Evolutionary conservation across 2,797 vertebrate genomes (phyloP), one percentile per base, ranked within the genome.

Genomic region (Micropoecilia bifurca): DNA sequence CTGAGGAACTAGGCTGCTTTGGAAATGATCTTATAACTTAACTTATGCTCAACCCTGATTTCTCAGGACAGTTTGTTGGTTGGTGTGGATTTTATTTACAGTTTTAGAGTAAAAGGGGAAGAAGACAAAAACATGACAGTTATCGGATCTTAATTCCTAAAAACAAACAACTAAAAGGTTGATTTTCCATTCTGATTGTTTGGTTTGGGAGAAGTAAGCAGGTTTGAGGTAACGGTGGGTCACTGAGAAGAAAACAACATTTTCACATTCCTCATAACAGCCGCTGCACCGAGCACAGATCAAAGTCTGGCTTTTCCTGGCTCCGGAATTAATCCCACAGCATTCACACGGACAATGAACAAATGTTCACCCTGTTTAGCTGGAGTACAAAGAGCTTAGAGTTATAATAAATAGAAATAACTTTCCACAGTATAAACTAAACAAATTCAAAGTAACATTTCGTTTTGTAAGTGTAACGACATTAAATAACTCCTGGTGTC

Each of bases 241-340:
- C 83, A 71, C 78, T 85, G 73, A 53, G 83, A 77, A 85, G 82
- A 89, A 92, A 90, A 89, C 88, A 90, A 89, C 88, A 81, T 28
- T 61, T 16, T 61, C 57, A 61, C 83, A 75, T 81, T 84, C 83
- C 48, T 78, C 48, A 0, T 63, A 80, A 89, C 46, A 80, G 84
- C 82, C 61, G 69, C 76, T 71, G 83, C 10, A 75, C 20, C 66
- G 79, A 87, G 80, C 53, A 53, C 28, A 80, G 66, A 80, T 85
- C 66, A 28, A 82, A 80, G 75, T 74, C 81, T 39, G 78, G 85
- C 83, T 85, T 81, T 77, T 68, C 47, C 57, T 57, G 83, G 87
- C 87, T 84, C 79, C 80, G 48, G 4, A 28, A 73, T 75, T 86
- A 85, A 90, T 86, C 80, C 81, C 84, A 79, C 75, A 77, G 85